Conservation (phyloP, 23 tunicate species). For the Ascidia mentula region DNA sequence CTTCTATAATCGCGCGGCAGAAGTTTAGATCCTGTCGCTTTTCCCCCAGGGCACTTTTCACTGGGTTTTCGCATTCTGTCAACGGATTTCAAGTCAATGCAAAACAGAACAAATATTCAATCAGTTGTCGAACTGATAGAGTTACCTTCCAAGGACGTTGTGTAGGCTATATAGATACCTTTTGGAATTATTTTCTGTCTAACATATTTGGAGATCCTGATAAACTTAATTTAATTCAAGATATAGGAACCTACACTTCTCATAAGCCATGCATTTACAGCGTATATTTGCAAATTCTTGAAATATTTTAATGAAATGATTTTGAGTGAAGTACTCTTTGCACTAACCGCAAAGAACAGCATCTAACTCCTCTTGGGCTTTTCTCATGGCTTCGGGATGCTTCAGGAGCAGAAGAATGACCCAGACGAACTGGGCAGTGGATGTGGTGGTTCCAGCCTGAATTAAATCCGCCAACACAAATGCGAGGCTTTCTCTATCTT, state of each 20-base stretch:
- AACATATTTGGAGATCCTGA: too few species aligned
- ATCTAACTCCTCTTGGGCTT: slow-evolving; percentile 48
- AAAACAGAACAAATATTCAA: too few species aligned
- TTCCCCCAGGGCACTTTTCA: slow-evolving; percentile 7
- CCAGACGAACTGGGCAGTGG: slow-evolving; percentile 60
- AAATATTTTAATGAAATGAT: too few species aligned
- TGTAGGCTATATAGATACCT: too few species aligned
- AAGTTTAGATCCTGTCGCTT: slow-evolving; percentile 27
- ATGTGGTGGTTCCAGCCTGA: slow-evolving; percentile 60
- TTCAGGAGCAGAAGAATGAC: slow-evolving; percentile 55
- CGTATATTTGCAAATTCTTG: too few species aligned
- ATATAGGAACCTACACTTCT: too few species aligned
- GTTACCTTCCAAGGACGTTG: too few species aligned
- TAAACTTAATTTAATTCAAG: too few species aligned
- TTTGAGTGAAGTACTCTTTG: background rate
- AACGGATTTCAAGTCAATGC: too few species aligned
- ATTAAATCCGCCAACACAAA: slow-evolving; percentile 37
- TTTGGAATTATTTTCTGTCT: too few species aligned
- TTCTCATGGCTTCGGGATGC: slow-evolving; percentile 42
- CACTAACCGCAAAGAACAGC: slow-evolving; percentile 15
- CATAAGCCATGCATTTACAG: too few species aligned
- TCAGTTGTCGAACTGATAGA: too few species aligned
- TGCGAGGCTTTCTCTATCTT: slow-evolving; percentile 38
- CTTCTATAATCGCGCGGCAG: slow-evolving; percentile 58
- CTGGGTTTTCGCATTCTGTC: slow-evolving; percentile 19